Base-by-base conservation (phyloP, 2,888 invertebrate genomes). In the Ellobium chinense region DNA sequence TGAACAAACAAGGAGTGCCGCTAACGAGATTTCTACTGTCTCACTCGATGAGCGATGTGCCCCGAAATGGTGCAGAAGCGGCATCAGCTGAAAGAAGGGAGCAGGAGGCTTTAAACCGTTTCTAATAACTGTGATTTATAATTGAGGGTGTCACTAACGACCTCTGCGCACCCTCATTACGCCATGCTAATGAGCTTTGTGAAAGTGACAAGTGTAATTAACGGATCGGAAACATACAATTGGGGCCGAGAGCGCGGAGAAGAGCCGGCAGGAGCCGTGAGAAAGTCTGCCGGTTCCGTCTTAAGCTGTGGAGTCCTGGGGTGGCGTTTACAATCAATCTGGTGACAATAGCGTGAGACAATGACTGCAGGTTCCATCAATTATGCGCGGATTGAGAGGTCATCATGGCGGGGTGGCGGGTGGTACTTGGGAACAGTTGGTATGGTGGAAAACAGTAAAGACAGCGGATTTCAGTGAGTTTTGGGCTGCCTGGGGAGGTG, bases 181-280 rank as follows among this genome's bases (percentile, higher is more conserved):
- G 75, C 75, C 83, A 83, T 83, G 83, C 82, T 83, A 85, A 85
- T 83, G 83, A 85, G 82, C 73, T 73, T 65, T 70, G 69, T 72
- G 65, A 72, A 69, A 63, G 66, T 85, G 84, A 85, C 84, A 82
- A 80, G 80, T 78, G 79, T 82, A 82, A 85, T 85, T 85, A 83
- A 81, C 72, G 80, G 81, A 83, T 82, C 72, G 81, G 69, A 83
- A 79, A 58, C 74, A 79, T 81, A 81, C 82, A 81, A 84, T 84
- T 70, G 74, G 60, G 58, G 46, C 56, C 78, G 73, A 74, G 74
- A 56, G 79, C 54, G 73, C 74, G 77, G 46, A 73, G 69, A 76
- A 54, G 36, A n/a, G 27, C 70, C 37, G 9, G 36, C n/a, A 39
- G 65, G 54, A 65, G 65, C 34, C 75, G 74, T 78, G 78, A 69